Evolutionary conservation across 2,113 vertebrate species (phyloP).

Genomic region (Sylvicapra grimmia): DNA sequence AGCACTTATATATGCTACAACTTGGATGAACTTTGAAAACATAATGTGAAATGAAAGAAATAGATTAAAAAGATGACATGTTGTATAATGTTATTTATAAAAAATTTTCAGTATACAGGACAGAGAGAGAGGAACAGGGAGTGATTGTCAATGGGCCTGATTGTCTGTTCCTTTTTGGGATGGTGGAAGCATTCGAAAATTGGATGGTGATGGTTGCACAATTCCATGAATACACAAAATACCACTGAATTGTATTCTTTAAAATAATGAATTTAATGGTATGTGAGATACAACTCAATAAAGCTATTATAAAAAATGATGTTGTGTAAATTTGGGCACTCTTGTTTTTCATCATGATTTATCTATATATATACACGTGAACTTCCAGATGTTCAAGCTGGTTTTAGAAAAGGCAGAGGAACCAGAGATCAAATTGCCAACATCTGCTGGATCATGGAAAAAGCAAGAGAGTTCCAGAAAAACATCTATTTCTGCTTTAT

Average conservation of each 20-base stretch:
- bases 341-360: not conserved
- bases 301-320: not conserved
- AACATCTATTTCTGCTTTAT: too few relatives aligned
- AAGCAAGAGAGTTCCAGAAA: too few relatives aligned
- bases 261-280: not conserved
- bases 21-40: not conserved
- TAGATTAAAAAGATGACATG: not conserved
- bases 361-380: too few relatives aligned
- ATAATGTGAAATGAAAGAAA: not conserved
- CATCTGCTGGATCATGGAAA: too few relatives aligned
- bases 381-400: too few relatives aligned
- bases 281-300: constrained; percentile 4
- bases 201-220: not conserved
- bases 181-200: not conserved
- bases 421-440: too few relatives aligned
- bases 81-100: not conserved
- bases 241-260: not conserved
- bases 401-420: too few relatives aligned
- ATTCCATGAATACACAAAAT: not conserved
- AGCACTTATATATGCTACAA: not conserved
- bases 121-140: not conserved
- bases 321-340: not conserved
- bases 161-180: not conserved
- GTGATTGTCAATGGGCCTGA: not conserved
- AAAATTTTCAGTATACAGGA: not conserved